These are phyloP conservation scores for Galemys pyrenaicus DNA, from an alignment of 2,113 vertebrate species.

Conservation along the genomic window DNA sequence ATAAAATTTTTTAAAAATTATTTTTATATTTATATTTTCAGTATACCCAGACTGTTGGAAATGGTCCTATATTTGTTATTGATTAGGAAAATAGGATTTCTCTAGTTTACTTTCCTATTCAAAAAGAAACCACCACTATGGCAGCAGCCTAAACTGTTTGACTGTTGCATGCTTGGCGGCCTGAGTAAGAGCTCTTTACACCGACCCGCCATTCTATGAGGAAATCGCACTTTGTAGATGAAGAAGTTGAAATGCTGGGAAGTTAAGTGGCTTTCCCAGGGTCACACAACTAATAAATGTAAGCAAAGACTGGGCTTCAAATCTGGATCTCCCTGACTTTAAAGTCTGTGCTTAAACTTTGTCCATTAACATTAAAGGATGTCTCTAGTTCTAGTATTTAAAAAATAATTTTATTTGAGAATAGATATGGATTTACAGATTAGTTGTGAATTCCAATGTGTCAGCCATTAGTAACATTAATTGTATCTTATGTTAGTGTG, in stretches of 20 bases:
- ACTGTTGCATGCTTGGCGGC: fast-evolving
- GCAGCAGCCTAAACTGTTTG: fast-evolving
- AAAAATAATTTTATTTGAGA: neutral
- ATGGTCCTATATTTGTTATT: neutral
- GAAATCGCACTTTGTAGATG: neutral
- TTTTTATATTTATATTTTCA: neutral
- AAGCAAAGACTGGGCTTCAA: neutral
- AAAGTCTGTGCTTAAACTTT: neutral
- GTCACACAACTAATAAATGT: neutral
- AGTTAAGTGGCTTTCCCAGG: constrained; percentile 15
- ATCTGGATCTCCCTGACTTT: neutral
- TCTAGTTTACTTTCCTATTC: neutral
- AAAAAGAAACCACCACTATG: neutral
- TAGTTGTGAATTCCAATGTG: neutral
- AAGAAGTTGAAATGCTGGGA: neutral
- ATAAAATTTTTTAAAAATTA: no score
- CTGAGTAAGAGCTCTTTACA: fast-evolving
- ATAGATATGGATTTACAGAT: neutral
- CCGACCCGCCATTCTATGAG: neutral
- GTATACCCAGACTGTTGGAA: neutral
- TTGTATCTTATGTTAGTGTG: neutral
- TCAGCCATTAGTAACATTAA: neutral
- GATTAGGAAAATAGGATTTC: neutral
- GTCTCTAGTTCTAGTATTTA: neutral
- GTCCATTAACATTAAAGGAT: neutral